Conservation (phyloP, 2,113 vertebrate genomes). For the Morone chrysops region DNA sequence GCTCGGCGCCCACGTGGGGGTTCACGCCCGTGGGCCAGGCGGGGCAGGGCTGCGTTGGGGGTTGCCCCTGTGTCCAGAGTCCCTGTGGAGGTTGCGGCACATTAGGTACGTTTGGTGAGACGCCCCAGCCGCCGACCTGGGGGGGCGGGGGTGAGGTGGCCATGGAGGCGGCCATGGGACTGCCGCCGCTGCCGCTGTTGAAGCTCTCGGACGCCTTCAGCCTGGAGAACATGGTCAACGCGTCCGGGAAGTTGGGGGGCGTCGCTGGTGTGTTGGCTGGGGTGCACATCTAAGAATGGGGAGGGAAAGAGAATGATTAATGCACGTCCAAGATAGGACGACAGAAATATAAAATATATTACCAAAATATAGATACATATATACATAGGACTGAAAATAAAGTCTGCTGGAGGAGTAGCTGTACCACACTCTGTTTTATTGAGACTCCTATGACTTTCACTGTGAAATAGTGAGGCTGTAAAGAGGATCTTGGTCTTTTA, state of each 20-base stretch:
- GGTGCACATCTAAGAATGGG: constrained; percentile 92
- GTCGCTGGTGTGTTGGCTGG: constrained; percentile 98
- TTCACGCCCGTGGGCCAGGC: constrained; percentile 88
- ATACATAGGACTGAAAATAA: too few relatives aligned
- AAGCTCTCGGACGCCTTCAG: constrained; percentile 96
- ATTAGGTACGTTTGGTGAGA: constrained; percentile 83
- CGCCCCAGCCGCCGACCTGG: constrained; percentile 85
- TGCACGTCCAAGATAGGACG: neutral
- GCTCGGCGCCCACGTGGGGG: constrained; percentile 86
- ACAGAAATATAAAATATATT: neutral
- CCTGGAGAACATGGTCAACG: constrained; percentile 97
- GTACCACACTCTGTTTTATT: constrained; percentile 3
- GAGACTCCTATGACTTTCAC: neutral
- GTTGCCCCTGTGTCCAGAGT: constrained; percentile 91
- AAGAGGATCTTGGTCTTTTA: neutral
- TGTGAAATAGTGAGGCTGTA: neutral
- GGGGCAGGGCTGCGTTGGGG: constrained; percentile 84
- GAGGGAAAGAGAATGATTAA: neutral
- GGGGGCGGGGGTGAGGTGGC: constrained; percentile 92
- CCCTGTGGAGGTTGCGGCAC: constrained; percentile 84
- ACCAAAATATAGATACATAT: too few relatives aligned
- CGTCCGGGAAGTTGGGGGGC: constrained; percentile 96
- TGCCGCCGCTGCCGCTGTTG: constrained; percentile 86
- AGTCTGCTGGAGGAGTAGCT: neutral
- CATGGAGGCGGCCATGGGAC: constrained; percentile 88